Evolutionary conservation across 2,888 invertebrate genomes (phyloP).

Genomic region (Chymomyza fuscimana): DNA sequence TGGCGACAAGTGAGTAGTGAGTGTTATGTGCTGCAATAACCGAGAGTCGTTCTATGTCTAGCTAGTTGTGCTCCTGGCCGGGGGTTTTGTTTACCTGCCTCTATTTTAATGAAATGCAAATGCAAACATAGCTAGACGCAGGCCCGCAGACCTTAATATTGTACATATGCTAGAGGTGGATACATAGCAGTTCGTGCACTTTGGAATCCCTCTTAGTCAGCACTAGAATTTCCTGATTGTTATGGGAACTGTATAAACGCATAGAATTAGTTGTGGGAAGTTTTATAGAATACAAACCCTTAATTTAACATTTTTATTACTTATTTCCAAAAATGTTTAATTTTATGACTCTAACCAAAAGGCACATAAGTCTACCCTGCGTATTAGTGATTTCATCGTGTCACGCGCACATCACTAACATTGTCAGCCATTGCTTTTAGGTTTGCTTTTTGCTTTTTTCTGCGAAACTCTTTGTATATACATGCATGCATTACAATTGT

Average conservation of each 20-base stretch:
- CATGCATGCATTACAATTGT: neutral
- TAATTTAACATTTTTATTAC: too few relatives aligned
- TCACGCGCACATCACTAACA: neutral
- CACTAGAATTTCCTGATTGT: too few relatives aligned
- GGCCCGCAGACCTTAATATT: neutral
- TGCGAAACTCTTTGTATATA: neutral
- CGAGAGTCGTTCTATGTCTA: slow-evolving; percentile 40
- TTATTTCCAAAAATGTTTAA: too few relatives aligned
- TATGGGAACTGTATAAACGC: too few relatives aligned
- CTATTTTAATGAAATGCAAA: slow-evolving; percentile 72
- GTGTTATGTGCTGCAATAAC: slow-evolving; percentile 28
- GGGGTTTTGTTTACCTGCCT: slow-evolving; percentile 16
- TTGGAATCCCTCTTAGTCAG: neutral
- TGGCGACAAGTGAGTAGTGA: slow-evolving; percentile 23
- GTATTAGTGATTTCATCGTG: neutral
- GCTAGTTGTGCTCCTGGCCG: slow-evolving; percentile 33
- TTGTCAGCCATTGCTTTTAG: neutral
- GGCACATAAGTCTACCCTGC: too few relatives aligned
- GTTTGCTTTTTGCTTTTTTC: neutral
- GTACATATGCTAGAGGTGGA: neutral
- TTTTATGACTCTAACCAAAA: too few relatives aligned
- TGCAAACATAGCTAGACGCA: slow-evolving; percentile 44
- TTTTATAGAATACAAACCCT: too few relatives aligned
- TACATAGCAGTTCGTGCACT: neutral
- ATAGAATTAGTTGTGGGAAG: too few relatives aligned